phyloP scores from a whole-genome alignment of 2,797 vertebrate species.

The Acipenser oxyrinchus region DNA sequence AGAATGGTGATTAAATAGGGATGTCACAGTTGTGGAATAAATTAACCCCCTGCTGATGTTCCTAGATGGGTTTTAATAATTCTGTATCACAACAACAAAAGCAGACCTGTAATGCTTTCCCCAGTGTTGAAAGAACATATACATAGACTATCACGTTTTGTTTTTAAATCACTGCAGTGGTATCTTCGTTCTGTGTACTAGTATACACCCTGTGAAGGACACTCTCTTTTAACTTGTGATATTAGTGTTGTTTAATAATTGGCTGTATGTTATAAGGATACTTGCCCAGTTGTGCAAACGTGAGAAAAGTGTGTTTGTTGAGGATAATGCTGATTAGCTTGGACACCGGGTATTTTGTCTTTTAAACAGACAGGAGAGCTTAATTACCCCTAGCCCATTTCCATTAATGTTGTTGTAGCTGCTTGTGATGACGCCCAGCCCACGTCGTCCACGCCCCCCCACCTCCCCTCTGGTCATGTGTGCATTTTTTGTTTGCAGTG shows the following conservation, averaged over 20 bases:
- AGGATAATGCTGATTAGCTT: slow-evolving; percentile 30
- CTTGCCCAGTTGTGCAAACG: no score
- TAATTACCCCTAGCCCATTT: slow-evolving; percentile 31
- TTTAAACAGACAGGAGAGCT: slow-evolving; percentile 28
- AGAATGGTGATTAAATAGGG: background rate
- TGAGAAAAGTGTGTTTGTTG: no score
- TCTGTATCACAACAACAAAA: slow-evolving; percentile 1
- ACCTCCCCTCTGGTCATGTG: slow-evolving; percentile 57
- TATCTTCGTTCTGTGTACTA: no score
- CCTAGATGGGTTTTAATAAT: background rate
- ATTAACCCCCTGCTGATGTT: background rate
- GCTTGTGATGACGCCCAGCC: slow-evolving; percentile 47
- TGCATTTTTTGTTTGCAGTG: slow-evolving; percentile 63
- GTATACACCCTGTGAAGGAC: no score
- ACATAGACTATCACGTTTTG: no score
- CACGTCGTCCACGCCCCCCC: slow-evolving; percentile 33
- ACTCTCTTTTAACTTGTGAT: no score
- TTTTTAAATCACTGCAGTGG: no score
- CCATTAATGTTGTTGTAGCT: slow-evolving; percentile 25
- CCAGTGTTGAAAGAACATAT: background rate
- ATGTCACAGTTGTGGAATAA: background rate
- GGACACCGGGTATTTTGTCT: slow-evolving; percentile 40
- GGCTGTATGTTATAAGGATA: no score
- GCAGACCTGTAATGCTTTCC: background rate
- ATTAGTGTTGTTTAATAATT: no score